These are phyloP conservation scores for Darevskia nairensis DNA, from an alignment of 2,797 vertebrate species.

Conservation along the genomic window DNA sequence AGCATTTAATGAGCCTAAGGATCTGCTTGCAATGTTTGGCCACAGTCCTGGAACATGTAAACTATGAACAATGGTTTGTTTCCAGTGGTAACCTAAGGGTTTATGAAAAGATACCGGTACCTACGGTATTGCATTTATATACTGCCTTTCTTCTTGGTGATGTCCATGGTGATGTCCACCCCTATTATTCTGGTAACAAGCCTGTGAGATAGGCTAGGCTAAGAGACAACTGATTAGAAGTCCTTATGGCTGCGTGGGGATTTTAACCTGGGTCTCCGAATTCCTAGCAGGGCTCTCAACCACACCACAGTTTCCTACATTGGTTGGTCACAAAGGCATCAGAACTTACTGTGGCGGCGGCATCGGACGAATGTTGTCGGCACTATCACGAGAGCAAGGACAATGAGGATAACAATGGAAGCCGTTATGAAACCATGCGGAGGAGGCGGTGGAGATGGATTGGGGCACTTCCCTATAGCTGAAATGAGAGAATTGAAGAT, in stretches of 20 bases:
- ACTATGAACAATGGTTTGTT: not conserved
- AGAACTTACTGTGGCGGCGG: slow-evolving; percentile 55
- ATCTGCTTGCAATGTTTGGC: not conserved
- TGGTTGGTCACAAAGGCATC: slow-evolving; percentile 34
- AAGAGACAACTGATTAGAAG: not conserved
- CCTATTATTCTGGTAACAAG: not conserved
- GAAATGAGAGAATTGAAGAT: slow-evolving; percentile 49
- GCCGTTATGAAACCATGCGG: slow-evolving; percentile 55
- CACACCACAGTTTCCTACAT: not conserved
- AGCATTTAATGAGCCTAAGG: not conserved
- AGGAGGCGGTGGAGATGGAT: not conserved
- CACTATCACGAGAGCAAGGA: slow-evolving; percentile 53
- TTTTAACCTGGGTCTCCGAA: not conserved
- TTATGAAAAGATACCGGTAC: not conserved
- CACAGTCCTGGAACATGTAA: not conserved
- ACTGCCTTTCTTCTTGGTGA: not conserved
- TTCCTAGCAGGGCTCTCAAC: not conserved
- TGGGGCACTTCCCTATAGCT: slow-evolving; percentile 41
- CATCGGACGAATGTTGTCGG: slow-evolving; percentile 52
- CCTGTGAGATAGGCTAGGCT: not conserved
- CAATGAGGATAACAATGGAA: slow-evolving; percentile 52
- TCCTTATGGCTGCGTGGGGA: not conserved
- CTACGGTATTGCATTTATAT: not conserved
- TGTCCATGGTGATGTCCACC: not conserved
- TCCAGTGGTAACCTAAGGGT: not conserved